phyloP scores from a whole-genome alignment of 2,797 vertebrate genomes.

The Galaxias olidus region DNA sequence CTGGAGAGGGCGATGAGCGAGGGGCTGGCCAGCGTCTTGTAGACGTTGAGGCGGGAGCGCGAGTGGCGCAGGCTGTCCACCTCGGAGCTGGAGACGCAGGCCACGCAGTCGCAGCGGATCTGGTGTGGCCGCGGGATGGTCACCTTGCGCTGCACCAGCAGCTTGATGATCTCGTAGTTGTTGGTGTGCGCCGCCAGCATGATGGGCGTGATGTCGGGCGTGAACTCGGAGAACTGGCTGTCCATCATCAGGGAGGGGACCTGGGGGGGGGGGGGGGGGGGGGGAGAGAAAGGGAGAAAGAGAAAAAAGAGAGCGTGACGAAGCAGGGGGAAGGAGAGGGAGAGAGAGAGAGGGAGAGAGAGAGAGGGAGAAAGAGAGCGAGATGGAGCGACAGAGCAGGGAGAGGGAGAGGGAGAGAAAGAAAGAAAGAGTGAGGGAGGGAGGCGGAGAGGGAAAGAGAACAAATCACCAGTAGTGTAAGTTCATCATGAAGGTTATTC shows the following conservation, averaged over 20 bases:
- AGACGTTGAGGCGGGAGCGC: slow-evolving; percentile 92
- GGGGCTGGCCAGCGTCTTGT: slow-evolving; percentile 93
- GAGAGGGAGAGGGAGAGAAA: too few relatives aligned
- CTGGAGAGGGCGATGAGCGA: slow-evolving; percentile 95
- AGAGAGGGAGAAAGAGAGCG: too few relatives aligned
- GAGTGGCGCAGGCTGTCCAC: slow-evolving; percentile 95
- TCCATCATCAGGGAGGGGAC: slow-evolving; percentile 97
- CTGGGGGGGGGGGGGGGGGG: slow-evolving; percentile 60
- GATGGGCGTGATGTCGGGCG: slow-evolving; percentile 96
- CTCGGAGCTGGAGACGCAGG: slow-evolving; percentile 94
- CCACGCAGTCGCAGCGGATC: slow-evolving; percentile 94
- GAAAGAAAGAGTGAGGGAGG: slow-evolving; percentile 15
- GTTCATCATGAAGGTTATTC: too few relatives aligned
- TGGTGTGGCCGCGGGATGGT: slow-evolving; percentile 94
- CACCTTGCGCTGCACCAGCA: slow-evolving; percentile 93
- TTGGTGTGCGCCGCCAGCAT: slow-evolving; percentile 99
- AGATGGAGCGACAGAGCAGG: background rate
- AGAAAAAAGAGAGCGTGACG: too few relatives aligned
- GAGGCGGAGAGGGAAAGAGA: too few relatives aligned
- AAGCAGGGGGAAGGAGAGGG: background rate
- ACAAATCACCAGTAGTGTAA: background rate
- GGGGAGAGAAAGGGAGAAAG: slow-evolving; percentile 25
- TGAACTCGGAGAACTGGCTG: slow-evolving; percentile 96
- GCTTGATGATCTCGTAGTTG: slow-evolving; percentile 99
- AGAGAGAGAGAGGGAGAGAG: background rate